Evolutionary conservation across 2,888 invertebrate species (phyloP).

Genomic region (Eupithecia dodoneata): DNA sequence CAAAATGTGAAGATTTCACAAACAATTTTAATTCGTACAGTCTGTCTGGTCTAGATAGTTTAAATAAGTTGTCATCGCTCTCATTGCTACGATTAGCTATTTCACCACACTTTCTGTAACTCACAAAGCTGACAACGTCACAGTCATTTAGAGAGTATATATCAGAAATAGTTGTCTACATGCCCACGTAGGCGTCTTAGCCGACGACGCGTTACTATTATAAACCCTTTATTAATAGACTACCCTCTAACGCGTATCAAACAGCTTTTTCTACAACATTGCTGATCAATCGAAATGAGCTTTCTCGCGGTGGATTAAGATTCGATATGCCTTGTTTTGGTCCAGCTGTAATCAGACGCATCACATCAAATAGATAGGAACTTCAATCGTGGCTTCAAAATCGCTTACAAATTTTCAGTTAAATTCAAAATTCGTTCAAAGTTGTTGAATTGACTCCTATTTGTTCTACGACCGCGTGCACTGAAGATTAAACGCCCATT

Average conservation of each 20-base stretch:
- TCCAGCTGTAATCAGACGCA: not conserved
- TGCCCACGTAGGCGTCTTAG: slow-evolving; percentile 52
- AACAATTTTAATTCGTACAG: not conserved
- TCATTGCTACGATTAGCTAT: slow-evolving; percentile 22
- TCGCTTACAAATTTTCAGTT: slow-evolving; percentile 10
- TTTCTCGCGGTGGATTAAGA: slow-evolving; percentile 14
- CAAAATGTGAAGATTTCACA: not conserved
- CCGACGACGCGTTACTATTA: slow-evolving; percentile 52
- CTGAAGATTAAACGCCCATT: slow-evolving; percentile 48
- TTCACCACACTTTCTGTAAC: slow-evolving; percentile 37
- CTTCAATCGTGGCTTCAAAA: slow-evolving; percentile 10
- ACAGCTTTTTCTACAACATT: slow-evolving; percentile 20
- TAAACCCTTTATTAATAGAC: slow-evolving; percentile 54
- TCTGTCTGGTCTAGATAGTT: slow-evolving; percentile 12
- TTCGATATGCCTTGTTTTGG: slow-evolving; percentile 9
- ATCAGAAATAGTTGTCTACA: slow-evolving; percentile 51
- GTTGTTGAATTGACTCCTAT: slow-evolving; percentile 5
- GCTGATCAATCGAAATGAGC: slow-evolving; percentile 18
- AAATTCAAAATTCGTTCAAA: not conserved
- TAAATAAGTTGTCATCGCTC: slow-evolving; percentile 18
- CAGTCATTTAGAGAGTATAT: slow-evolving; percentile 41
- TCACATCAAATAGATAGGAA: slow-evolving; percentile 4
- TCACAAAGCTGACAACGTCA: slow-evolving; percentile 41
- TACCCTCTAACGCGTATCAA: slow-evolving; percentile 46
- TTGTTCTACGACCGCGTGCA: slow-evolving; percentile 49